Evolutionary conservation across 2,888 invertebrate genomes (phyloP).

Genomic region (Cantharis rufa): DNA sequence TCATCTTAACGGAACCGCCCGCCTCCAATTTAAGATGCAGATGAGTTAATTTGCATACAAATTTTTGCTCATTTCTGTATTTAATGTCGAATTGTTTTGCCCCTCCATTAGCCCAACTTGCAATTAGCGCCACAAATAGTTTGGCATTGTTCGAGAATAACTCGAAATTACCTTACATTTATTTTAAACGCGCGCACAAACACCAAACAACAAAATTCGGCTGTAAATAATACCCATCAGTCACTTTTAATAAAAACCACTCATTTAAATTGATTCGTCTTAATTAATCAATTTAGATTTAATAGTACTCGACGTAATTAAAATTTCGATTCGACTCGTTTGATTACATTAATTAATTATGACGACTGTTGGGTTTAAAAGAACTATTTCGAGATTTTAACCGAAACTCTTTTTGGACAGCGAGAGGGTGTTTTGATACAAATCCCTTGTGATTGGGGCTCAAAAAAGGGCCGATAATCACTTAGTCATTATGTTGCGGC

Average conservation of each 20-base stretch:
- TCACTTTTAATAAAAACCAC: background rate
- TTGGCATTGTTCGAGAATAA: background rate
- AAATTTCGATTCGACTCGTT: background rate
- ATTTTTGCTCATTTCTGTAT: background rate
- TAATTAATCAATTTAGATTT: background rate
- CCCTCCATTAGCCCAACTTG: background rate
- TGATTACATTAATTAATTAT: background rate
- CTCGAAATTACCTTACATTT: background rate
- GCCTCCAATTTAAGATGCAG: background rate
- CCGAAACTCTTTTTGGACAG: background rate
- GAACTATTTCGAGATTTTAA: background rate
- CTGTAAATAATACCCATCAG: background rate
- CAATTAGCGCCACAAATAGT: background rate
- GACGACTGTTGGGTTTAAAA: background rate
- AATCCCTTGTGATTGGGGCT: background rate
- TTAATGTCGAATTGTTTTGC: background rate
- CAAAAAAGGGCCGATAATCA: background rate
- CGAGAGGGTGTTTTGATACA: background rate
- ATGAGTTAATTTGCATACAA: background rate
- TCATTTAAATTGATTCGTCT: background rate
- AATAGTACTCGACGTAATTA: background rate
- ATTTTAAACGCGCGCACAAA: background rate
- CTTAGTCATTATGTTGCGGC: background rate
- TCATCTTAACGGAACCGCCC: background rate
- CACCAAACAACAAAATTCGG: background rate